Evolutionary conservation across 2,113 vertebrate species (phyloP), one percentile per base, ranked within the genome.

Genomic region (Pelodiscus sinensis): DNA sequence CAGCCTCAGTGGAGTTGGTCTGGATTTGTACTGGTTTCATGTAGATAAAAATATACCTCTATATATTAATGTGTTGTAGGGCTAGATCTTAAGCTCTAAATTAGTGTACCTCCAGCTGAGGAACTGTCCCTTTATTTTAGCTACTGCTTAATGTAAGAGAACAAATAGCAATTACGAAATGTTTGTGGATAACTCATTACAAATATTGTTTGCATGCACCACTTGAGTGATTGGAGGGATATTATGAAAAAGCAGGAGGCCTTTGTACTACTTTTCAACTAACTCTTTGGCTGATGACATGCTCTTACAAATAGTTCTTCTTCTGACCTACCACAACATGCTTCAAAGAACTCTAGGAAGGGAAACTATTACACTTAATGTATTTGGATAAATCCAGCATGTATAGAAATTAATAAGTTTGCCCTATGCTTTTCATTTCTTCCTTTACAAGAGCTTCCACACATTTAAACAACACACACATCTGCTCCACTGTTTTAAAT

Each of bases 401-500:
- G 93, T 93, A 95, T 90, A 95, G 85, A 97, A 97, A 97, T 98
- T 95, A 97, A 88, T 96, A 97, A 91, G 75, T 89, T 90, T 85
- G 58, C 90, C 81, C 35, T 90, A 84, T 88, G 91, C 85, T 92
- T 79, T 81, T 27, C n/a, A 80, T 93, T 96, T 89, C 87, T 97
- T 93, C 91, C 50, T 95, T 95, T 97, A 95, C 91, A 96, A 97
- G 87, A 29, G 93, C 93, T 94, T 79, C 54, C 89, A 88, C 88
- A 87, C 86, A 44, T 92, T 86, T 94, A 86, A 90, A 90, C 88
- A 96, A 95, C 84, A 94, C 83, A 88, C 79, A 97, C 97, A 98
- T 96, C 97, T 97, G 97, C 93, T 97, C 97, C 94, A 93, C 94
- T 97, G 96, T 96, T 97, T 95, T 94, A 87, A 87, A 73, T 90